Conservation (phyloP, 2,888 invertebrate species). For the Palloptera scutellata region DNA sequence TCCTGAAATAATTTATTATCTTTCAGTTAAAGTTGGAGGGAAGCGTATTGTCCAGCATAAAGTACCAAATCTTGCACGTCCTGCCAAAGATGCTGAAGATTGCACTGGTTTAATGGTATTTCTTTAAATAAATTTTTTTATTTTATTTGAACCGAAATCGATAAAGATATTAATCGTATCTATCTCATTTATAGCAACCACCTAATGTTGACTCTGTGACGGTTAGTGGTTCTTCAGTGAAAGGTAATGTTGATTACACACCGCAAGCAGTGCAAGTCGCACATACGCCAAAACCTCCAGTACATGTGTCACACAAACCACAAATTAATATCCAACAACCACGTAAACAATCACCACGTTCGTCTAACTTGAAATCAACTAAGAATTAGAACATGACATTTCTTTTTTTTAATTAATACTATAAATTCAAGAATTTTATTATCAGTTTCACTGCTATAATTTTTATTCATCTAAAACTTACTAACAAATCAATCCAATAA, state of each 20-base stretch:
- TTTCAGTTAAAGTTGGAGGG: constrained; percentile 86
- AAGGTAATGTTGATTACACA: constrained; percentile 88
- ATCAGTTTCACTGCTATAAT: too few relatives aligned
- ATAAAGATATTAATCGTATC: background rate
- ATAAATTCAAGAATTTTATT: too few relatives aligned
- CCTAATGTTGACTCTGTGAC: constrained; percentile 73
- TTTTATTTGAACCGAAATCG: background rate
- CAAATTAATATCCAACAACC: constrained; percentile 85
- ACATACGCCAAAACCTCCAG: constrained; percentile 81
- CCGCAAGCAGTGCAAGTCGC: constrained; percentile 88
- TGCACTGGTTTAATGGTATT: constrained; percentile 76
- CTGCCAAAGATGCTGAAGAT: constrained; percentile 75
- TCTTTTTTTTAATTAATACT: too few relatives aligned
- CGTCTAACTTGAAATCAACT: background rate
- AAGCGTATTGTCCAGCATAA: constrained; percentile 93
- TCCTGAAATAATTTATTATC: too few relatives aligned
- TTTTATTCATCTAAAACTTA: too few relatives aligned
- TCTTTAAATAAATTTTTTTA: background rate
- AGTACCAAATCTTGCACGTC: constrained; percentile 71
- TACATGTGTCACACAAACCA: constrained; percentile 70
- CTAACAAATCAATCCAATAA: too few relatives aligned
- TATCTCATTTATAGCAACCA: constrained; percentile 54
- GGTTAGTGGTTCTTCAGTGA: constrained; percentile 81
- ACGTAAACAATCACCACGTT: constrained; percentile 68
- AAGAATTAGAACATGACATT: too few relatives aligned